Conservation (phyloP, 92 coral and sea anemone species). For the Desmophyllum pertusum region DNA sequence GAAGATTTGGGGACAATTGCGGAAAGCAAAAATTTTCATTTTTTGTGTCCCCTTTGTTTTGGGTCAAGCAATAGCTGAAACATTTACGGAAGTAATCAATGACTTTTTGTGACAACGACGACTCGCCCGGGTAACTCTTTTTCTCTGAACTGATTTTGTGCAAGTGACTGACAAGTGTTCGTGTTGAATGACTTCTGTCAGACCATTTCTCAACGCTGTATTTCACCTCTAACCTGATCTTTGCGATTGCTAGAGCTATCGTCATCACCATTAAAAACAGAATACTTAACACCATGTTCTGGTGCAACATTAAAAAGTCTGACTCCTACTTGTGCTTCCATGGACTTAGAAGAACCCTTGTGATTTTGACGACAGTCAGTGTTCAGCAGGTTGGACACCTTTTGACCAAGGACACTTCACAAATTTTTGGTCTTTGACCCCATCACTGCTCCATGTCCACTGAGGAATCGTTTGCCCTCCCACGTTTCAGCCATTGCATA, state of each 20-base stretch:
- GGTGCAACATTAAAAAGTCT: neutral
- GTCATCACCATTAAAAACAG: neutral
- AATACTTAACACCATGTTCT: neutral
- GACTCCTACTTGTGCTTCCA: neutral
- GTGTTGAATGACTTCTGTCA: conserved; percentile 27
- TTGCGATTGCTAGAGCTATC: neutral
- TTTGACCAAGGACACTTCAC: neutral
- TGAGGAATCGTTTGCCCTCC: conserved; percentile 15
- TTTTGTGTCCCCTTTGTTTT: no score
- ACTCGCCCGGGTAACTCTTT: neutral
- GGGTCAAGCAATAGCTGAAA: neutral
- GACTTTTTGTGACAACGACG: no score
- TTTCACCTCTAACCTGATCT: neutral
- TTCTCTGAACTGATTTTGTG: conserved; percentile 7
- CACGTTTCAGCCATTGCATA: conserved; percentile 13
- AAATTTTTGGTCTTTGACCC: conserved; percentile 10
- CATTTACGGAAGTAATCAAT: neutral
- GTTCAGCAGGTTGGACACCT: neutral
- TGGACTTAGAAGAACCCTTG: neutral
- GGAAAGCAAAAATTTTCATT: no score
- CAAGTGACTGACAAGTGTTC: conserved; percentile 22
- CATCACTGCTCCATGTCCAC: conserved; percentile 16
- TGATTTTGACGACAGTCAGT: neutral
- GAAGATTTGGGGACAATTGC: no score
- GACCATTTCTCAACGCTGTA: conserved; percentile 28